Conservation (phyloP, 1,140 invertebrate genomes). For the Augochlora pura region DNA sequence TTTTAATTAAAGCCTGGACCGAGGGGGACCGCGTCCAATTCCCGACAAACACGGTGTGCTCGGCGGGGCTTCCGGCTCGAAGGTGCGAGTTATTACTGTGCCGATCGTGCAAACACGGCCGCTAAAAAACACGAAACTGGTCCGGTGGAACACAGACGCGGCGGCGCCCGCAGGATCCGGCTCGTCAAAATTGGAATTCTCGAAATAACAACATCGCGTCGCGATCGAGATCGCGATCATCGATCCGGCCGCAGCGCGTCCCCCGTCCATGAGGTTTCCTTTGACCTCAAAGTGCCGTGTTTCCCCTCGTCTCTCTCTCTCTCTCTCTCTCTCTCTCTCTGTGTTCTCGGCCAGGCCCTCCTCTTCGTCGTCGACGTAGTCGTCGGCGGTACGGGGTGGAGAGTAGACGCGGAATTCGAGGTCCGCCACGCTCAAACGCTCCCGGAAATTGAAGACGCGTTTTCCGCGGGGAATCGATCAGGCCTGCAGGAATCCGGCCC, state of each 20-base stretch:
- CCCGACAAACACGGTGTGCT: too few species aligned
- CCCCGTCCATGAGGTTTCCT: slow-evolving; percentile 21
- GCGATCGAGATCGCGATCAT: slow-evolving; percentile 17
- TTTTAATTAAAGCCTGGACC: background rate
- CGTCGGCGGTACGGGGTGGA: background rate
- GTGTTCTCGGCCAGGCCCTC: background rate
- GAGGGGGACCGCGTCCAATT: background rate
- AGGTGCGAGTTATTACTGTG: background rate
- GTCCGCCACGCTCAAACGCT: slow-evolving; percentile 37
- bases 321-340: too few species aligned
- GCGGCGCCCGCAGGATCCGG: background rate
- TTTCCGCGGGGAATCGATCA: slow-evolving; percentile 32
- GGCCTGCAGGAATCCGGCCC: background rate
- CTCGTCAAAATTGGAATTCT: slow-evolving; percentile 47
- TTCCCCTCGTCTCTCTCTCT: too few species aligned
- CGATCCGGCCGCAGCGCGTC: slow-evolving; percentile 11
- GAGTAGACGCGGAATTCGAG: slow-evolving; percentile 37
- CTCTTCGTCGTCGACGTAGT: background rate
- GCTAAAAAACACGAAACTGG: background rate
- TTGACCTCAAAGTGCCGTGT: slow-evolving; percentile 48
- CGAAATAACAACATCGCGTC: slow-evolving; percentile 24
- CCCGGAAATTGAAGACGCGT: slow-evolving; percentile 50
- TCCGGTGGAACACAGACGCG: background rate
- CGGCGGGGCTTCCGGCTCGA: too few species aligned
- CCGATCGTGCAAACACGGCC: background rate